Base-by-base conservation (phyloP, 2,888 invertebrate genomes). In the Tridacna gigas region DNA sequence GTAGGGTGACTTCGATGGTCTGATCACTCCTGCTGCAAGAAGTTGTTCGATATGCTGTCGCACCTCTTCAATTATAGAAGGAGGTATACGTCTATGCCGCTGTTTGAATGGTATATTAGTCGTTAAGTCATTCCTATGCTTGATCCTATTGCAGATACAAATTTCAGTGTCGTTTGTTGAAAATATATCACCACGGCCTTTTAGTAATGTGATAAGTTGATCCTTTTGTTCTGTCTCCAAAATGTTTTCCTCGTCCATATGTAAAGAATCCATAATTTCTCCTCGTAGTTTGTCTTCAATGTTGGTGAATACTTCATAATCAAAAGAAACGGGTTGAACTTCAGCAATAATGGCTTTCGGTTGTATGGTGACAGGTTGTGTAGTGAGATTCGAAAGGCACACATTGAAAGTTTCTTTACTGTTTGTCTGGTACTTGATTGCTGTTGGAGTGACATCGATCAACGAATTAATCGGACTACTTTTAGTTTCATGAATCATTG, bases 361-460 rank as follows among this genome's bases (percentile, higher is more conserved):
- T 51, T 63, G 15, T 15, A 77, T 26, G 5, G 26, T 67, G 3
- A 77, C 65, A 25, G 82, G 48, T 37, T 63, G 63, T n/a, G 82
- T 82, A 7, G 82, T 78, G 5, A 82, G 26, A 28, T 82, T 82
- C 22, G 61, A 22, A 0, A 81, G n/a, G 2, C 51, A 47, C 9
- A 81, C 60, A 5, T 71, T 37, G 45, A 73, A 45, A n/a, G 56
- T 26, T 18, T 61, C 61, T 26, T 74, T 74, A 1, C 22, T 61
- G 0, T 26, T 60, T 20, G 45, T 47, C 0, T 77, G 9, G 51
- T 80, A 80, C 5, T 48, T 22, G 12, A 83, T 66, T 20, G 77
- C 65, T 65, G 73, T 22, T 56, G 79, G 80, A 12, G 71, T 71
- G 22, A 83, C 73, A 18, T 80, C 83, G 22, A 80, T 28, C 15